Conservation (phyloP, 2,797 vertebrate species). For the Hoplostethus atlanticus region DNA sequence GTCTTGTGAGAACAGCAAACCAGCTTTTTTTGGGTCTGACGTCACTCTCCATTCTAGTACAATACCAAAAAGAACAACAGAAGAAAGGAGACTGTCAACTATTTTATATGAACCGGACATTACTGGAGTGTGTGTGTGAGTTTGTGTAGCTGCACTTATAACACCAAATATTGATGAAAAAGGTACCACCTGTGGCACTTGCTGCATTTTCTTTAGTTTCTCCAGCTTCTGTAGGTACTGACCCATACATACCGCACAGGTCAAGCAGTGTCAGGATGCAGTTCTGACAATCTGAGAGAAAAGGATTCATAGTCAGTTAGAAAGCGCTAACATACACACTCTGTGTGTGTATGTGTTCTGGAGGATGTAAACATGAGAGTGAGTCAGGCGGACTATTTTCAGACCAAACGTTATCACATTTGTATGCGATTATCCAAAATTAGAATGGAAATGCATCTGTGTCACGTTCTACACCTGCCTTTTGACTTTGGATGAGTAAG, state of each 20-base stretch:
- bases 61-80: neutral
- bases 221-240: neutral
- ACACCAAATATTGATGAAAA: neutral
- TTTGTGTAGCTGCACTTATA: neutral
- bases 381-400: neutral
- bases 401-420: too few relatives aligned
- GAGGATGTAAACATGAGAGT: neutral
- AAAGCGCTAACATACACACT: neutral
- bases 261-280: neutral
- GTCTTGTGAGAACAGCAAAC: conserved; percentile 40
- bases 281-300: neutral
- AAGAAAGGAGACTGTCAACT: too few relatives aligned
- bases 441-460: too few relatives aligned
- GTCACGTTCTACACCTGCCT: too few relatives aligned
- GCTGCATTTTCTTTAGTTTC: conserved; percentile 1
- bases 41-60: conserved; percentile 51
- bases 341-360: too few relatives aligned
- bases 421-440: too few relatives aligned
- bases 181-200: neutral
- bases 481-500: too few relatives aligned
- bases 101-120: too few relatives aligned
- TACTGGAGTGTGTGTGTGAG: too few relatives aligned
- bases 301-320: neutral
- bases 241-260: neutral
- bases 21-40: conserved; percentile 53